These are phyloP conservation scores for Falco punctatus DNA, from an alignment of 2,113 vertebrate genomes.

Conservation along the genomic window DNA sequence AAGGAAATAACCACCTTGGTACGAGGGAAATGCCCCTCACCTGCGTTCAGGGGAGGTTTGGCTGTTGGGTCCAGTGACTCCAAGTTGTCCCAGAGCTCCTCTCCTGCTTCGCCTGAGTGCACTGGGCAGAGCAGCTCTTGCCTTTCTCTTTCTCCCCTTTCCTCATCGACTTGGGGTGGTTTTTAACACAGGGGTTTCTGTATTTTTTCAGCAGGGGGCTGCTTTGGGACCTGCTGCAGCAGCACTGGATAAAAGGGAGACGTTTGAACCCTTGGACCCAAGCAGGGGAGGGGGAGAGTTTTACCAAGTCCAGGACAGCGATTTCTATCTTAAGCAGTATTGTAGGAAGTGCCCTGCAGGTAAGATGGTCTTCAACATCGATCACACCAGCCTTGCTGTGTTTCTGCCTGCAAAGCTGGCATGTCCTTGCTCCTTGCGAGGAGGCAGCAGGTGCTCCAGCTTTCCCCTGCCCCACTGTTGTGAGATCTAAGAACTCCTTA, in stretches of 20 bases:
- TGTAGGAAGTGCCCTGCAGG: background rate
- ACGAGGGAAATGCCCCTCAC: background rate
- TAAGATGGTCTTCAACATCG: background rate
- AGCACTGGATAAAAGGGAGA: background rate
- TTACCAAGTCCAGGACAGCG: rapidly evolving
- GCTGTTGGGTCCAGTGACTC: background rate
- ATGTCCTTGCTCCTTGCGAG: background rate
- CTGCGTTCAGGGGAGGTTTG: background rate
- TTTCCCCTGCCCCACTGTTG: rapidly evolving
- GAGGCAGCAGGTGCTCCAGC: background rate
- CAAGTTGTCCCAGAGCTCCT: background rate
- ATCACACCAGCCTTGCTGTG: rapidly evolving
- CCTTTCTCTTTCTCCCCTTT: background rate
- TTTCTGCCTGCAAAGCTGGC: background rate
- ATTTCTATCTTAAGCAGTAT: too few species aligned
- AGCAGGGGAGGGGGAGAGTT: background rate
- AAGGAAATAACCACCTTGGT: background rate
- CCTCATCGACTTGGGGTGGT: rapidly evolving
- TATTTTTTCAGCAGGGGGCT: rapidly evolving
- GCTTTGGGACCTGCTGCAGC: rapidly evolving
- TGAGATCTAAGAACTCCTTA: background rate
- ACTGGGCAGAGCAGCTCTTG: background rate
- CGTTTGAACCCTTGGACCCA: rapidly evolving
- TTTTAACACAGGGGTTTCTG: background rate
- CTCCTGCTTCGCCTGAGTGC: rapidly evolving